Percentiles rank a stretch among this genome's conserved stretches.
Conservation (phyloP, 2,888 invertebrate genomes). For the Cryptocephalus primarius region DNA sequence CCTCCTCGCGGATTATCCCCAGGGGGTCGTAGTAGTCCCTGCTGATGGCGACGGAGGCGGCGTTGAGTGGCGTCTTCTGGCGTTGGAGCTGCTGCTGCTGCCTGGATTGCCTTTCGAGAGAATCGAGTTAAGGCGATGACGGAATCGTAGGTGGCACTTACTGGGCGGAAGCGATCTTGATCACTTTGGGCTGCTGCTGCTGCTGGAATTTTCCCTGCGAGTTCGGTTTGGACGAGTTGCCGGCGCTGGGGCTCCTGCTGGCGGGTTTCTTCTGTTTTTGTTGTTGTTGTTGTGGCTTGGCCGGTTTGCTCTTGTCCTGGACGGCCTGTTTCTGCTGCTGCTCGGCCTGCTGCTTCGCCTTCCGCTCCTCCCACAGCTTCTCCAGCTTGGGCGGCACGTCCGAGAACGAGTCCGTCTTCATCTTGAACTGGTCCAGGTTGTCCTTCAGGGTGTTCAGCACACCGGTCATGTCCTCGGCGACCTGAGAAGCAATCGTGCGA, state of each 20-base stretch:
- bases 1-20: conserved; percentile 35
- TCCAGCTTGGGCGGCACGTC: conserved; percentile 14
- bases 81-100: not conserved
- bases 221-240: no score
- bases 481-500: conserved; percentile 3
- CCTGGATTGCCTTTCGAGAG: no score
- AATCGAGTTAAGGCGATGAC: no score
- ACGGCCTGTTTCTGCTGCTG: not conserved
- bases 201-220: no score
- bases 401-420: conserved; percentile 9
- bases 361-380: conserved; percentile 1
- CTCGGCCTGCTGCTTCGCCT: not conserved
- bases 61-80: not conserved
- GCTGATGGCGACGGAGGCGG: not conserved
- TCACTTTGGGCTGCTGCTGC: no score
- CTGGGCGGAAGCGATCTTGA: no score
- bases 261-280: no score
- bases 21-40: conserved; percentile 14
- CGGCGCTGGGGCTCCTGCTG: no score
- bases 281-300: not conserved
- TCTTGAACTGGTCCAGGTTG: conserved; percentile 2
- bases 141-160: no score
- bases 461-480: conserved; percentile 12
- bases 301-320: not conserved
- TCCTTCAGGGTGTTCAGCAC: conserved; percentile 6